Conservation (phyloP, 2,113 vertebrate species). For the Mus pahari region DNA sequence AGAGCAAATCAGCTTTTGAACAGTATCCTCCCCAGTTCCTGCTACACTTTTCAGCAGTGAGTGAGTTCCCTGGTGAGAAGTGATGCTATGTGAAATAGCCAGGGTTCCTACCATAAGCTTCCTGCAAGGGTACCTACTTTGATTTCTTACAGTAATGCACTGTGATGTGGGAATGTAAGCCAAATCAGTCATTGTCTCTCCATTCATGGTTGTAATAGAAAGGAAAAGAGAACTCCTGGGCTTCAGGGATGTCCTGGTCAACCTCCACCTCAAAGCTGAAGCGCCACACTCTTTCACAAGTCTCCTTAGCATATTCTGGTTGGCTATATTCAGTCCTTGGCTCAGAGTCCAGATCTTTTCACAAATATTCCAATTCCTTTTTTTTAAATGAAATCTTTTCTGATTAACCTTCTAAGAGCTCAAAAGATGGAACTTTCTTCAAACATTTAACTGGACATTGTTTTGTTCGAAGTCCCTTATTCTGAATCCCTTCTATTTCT, state of each 20-base stretch:
- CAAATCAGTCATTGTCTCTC: not conserved
- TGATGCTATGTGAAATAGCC: not conserved
- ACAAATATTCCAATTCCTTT: not conserved
- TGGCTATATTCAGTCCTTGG: not conserved
- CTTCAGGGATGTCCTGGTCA: not conserved
- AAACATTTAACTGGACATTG: not conserved
- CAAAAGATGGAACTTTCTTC: not conserved
- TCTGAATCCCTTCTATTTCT: not conserved
- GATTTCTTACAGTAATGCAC: not conserved
- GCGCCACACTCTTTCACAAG: not conserved
- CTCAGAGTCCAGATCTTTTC: not conserved
- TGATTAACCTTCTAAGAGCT: not conserved
- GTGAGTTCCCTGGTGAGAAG: not conserved
- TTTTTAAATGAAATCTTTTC: not conserved
- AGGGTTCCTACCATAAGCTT: not conserved
- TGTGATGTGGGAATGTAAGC: no score
- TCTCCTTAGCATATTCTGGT: not conserved
- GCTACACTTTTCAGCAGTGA: not conserved
- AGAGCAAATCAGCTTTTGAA: not conserved
- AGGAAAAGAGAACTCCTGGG: not conserved
- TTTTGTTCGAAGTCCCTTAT: not conserved
- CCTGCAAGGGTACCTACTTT: not conserved
- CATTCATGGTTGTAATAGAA: not conserved
- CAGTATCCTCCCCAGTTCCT: not conserved
- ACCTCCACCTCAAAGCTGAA: not conserved